Evolutionary conservation across 2,888 invertebrate genomes (phyloP).

Genomic region (Lydus trimaculatus): DNA sequence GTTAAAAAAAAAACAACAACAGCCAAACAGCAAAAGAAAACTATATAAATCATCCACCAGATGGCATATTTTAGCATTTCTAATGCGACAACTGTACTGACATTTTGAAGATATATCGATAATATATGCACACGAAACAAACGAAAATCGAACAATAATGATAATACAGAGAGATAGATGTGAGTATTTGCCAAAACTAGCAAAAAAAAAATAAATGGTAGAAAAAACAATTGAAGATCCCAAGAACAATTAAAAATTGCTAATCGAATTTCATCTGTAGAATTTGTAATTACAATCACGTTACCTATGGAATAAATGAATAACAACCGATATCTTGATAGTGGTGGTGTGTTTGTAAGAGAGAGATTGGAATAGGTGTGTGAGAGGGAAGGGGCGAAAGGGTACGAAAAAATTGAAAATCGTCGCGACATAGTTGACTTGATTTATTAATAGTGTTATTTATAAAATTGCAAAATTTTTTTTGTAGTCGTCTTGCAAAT

Average conservation of each 20-base stretch:
- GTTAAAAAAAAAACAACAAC: not conserved
- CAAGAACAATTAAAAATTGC: conserved; percentile 23
- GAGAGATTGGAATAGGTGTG: not conserved
- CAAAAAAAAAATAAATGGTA: not conserved
- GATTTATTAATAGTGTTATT: not conserved
- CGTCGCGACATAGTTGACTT: conserved; percentile 3
- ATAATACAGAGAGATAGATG: conserved; percentile 40
- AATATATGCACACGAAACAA: conserved; percentile 56
- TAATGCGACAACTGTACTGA: conserved; percentile 59
- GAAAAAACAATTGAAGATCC: not conserved
- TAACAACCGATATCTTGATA: not conserved
- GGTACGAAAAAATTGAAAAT: conserved; percentile 2
- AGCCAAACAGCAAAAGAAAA: conserved; percentile 21
- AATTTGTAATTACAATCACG: conserved; percentile 10
- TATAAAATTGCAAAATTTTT: not conserved
- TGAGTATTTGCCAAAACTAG: conserved; percentile 9
- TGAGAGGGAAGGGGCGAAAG: not conserved
- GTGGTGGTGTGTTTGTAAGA: too few species aligned
- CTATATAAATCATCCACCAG: conserved; percentile 60
- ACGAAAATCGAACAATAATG: conserved; percentile 42
- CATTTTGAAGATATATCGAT: conserved; percentile 60
- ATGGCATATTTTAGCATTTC: conserved; percentile 62
- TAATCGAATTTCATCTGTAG: conserved; percentile 15
- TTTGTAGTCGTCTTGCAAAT: not conserved
- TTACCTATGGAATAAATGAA: conserved; percentile 2